phyloP scores from a whole-genome alignment of 2,888 invertebrate species.

The Plebejus melissa region DNA sequence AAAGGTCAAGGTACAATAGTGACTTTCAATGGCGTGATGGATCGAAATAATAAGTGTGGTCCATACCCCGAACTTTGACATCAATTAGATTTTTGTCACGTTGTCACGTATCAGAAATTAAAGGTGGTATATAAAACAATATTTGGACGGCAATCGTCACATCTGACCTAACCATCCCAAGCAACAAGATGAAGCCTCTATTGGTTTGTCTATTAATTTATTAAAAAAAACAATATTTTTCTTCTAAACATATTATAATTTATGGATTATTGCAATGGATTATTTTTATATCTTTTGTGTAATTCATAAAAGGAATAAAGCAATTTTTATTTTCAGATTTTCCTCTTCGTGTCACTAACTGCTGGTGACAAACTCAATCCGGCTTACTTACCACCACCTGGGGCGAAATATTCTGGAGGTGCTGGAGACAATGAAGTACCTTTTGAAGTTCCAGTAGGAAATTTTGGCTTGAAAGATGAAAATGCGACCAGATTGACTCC shows the following conservation, averaged over 20 bases:
- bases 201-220: constrained; percentile 44
- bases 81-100: constrained; percentile 68
- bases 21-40: constrained; percentile 31
- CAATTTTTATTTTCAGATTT: constrained; percentile 49
- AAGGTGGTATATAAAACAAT: constrained; percentile 63
- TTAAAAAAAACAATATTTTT: neutral
- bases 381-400: constrained; percentile 61
- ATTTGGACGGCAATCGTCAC: constrained; percentile 50
- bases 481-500: constrained; percentile 38
- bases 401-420: constrained; percentile 56
- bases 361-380: constrained; percentile 56
- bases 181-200: constrained; percentile 56
- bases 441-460: constrained; percentile 48
- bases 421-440: constrained; percentile 50
- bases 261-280: too few relatives aligned
- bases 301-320: neutral
- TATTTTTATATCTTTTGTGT: neutral
- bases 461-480: constrained; percentile 35
- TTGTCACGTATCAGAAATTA: constrained; percentile 60
- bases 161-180: constrained; percentile 50
- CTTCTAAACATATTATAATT: too few relatives aligned
- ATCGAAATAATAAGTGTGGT: constrained; percentile 32
- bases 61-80: constrained; percentile 48
- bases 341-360: constrained; percentile 47
- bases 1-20: constrained; percentile 31